Base-by-base conservation (phyloP, 37 sponge, comb jelly and placozoan genomes). In the Mnemiopsis leidyi region DNA sequence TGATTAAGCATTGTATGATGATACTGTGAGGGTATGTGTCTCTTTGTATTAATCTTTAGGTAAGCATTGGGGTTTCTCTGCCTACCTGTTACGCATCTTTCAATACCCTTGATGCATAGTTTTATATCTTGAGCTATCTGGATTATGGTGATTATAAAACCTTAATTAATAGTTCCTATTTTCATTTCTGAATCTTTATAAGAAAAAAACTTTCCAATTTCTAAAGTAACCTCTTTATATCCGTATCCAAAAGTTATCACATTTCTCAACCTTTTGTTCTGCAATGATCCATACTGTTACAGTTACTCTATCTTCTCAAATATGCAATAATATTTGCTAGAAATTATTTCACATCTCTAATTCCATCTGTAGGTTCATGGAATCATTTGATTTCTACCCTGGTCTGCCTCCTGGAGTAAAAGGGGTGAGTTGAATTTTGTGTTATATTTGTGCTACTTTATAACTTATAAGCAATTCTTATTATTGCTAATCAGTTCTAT, bases 381-480 rank as follows among this genome's bases (percentile, higher is more conserved):
- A 77, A 31, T 3, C 79, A 32, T 5, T 77, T 31, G 79, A 77
- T 34, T 77, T 77, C 36, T 85, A 85, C 25, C 90, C 90, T 38
- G 90, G 90, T 0, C 25, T 85, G 61, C 90, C 90, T 23, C 90
- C 90, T 40, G 90, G 90, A 9, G 90, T 85, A 25, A 85, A 85
- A 85, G 90, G 90, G 40, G 90, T 85, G 25, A 85, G 90, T 85
- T 34, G n/a, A n/a, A n/a, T n/a, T n/a, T n/a, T n/a, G n/a, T n/a
- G n/a, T n/a, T n/a, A n/a, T n/a, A n/a, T n/a, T n/a, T n/a, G n/a
- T n/a, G n/a, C n/a, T n/a, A n/a, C n/a, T n/a, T n/a, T n/a, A n/a
- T n/a, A n/a, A n/a, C n/a, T n/a, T n/a, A n/a, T n/a, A n/a, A n/a
- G n/a, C n/a, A n/a, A n/a, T n/a, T n/a, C n/a, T n/a, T n/a, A n/a